phyloP scores from a whole-genome alignment of 2,113 vertebrate genomes.

The Nothobranchius furzeri region DNA sequence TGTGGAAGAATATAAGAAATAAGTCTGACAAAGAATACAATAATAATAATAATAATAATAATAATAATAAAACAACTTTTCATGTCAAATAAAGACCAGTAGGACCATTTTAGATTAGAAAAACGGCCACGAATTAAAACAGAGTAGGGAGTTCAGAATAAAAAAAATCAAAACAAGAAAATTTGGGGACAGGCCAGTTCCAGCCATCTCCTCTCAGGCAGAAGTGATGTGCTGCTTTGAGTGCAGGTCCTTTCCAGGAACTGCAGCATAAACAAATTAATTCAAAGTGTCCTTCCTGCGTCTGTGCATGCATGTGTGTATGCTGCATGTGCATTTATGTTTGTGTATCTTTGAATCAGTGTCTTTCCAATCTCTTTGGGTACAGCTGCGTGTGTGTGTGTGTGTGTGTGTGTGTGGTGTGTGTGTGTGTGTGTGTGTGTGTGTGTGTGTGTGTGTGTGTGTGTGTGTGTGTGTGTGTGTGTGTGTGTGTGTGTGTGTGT shows the following conservation, averaged over 20 bases:
- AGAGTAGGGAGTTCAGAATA: neutral
- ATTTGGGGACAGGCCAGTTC: constrained; percentile 15
- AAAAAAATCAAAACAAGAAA: neutral
- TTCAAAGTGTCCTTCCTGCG: constrained; percentile 52
- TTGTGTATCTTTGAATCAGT: neutral
- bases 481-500: neutral
- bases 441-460: constrained; percentile 6
- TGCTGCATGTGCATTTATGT: constrained; percentile 11
- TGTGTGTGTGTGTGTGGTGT: constrained; percentile 17
- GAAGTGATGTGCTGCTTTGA: constrained; percentile 53
- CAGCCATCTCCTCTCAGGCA: constrained; percentile 45
- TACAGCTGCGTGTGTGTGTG: constrained; percentile 7
- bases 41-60: neutral
- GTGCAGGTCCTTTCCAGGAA: constrained; percentile 61
- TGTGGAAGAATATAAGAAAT: neutral
- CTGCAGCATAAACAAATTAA: constrained; percentile 65
- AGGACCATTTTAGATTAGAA: neutral
- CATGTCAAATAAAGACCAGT: neutral
- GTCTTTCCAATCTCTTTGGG: too few species aligned
- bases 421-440: neutral
- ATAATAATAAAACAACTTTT: constrained; percentile 6
- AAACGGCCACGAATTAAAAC: neutral
- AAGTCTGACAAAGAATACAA: neutral
- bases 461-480: constrained; percentile 14
- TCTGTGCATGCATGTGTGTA: constrained; percentile 29